phyloP scores from a whole-genome alignment of 2,113 vertebrate species.

The Tringa solitaria region DNA sequence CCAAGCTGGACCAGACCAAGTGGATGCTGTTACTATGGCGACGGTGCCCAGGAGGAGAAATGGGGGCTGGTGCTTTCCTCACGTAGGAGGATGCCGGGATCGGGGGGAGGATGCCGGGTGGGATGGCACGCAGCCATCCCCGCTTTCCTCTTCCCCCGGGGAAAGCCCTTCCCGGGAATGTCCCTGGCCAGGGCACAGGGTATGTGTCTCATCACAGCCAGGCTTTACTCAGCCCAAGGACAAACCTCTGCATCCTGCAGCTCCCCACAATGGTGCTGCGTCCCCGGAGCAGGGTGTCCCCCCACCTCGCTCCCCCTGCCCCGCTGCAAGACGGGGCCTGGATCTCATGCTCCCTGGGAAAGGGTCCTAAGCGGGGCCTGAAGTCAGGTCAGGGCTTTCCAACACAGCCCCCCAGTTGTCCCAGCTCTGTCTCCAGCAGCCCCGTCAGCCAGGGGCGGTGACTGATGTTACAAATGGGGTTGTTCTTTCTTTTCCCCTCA shows the following conservation, averaged over 20 bases:
- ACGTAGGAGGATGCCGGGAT: not conserved
- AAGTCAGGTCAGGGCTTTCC: not conserved
- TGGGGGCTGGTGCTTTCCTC: not conserved
- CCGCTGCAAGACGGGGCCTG: not conserved
- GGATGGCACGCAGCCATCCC: accelerated
- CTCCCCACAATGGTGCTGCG: not conserved
- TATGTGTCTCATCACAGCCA: accelerated
- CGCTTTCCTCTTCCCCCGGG: accelerated
- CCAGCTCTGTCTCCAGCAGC: not conserved
- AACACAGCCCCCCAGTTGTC: accelerated
- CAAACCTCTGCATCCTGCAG: not conserved
- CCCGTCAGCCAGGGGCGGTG: not conserved
- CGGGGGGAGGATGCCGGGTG: not conserved
- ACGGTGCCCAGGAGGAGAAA: not conserved
- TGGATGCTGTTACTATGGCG: conserved; percentile 47
- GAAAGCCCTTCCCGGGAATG: not conserved
- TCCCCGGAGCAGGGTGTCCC: too few relatives aligned
- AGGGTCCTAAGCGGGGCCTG: too few relatives aligned
- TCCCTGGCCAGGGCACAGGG: not conserved
- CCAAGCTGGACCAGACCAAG: not conserved
- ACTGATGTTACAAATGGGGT: too few relatives aligned
- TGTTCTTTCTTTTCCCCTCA: not conserved
- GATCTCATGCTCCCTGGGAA: not conserved
- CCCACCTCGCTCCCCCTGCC: not conserved
- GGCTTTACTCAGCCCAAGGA: not conserved